Conservation (phyloP, 2,797 vertebrate species). For the Morelia viridis region DNA sequence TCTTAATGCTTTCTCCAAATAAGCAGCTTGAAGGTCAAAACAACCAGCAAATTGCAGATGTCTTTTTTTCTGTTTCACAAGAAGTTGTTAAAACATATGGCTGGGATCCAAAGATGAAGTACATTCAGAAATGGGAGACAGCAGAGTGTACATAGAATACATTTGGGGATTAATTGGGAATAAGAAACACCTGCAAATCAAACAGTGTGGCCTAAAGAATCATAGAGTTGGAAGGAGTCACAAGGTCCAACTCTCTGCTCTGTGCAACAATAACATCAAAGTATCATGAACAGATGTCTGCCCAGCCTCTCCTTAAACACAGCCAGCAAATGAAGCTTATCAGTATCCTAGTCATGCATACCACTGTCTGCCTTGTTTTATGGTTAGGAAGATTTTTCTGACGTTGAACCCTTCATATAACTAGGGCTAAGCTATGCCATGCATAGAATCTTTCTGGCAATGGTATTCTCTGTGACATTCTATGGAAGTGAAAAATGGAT, state of each 20-base stretch:
- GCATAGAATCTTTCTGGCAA: background rate
- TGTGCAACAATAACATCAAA: background rate
- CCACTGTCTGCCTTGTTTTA: background rate
- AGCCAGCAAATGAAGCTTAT: background rate
- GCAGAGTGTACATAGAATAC: background rate
- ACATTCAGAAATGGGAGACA: background rate
- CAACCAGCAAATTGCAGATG: slow-evolving; percentile 10
- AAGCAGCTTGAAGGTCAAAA: slow-evolving; percentile 23
- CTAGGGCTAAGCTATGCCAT: background rate
- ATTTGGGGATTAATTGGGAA: background rate
- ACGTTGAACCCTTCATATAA: background rate
- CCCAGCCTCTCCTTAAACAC: background rate
- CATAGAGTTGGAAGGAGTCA: background rate
- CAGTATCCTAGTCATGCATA: background rate
- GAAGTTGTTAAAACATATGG: slow-evolving; percentile 2
- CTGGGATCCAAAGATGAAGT: background rate
- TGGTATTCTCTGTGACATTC: background rate
- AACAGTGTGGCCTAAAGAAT: background rate
- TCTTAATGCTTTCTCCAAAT: background rate
- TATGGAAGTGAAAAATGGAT: background rate
- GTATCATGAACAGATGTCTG: background rate
- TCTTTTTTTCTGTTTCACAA: background rate
- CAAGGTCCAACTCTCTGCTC: background rate
- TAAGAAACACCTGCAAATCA: too few relatives aligned
- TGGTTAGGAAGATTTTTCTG: background rate